Base-by-base conservation (phyloP, 2,888 invertebrate species). In the Aspidiotus rigidus region DNA sequence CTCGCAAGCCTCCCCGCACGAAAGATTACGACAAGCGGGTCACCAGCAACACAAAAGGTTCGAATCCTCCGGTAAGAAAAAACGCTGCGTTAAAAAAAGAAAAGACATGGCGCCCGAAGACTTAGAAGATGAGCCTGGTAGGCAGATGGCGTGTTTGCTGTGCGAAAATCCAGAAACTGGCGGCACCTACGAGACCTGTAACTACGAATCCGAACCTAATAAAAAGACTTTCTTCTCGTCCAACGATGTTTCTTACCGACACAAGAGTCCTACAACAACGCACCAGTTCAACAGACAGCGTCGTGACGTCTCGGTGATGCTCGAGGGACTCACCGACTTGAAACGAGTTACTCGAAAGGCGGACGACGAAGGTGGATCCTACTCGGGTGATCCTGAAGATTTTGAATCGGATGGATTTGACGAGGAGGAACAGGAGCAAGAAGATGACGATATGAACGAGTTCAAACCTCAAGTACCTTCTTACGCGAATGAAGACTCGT, bases 171-270 rank as follows among this genome's bases (percentile, higher is more conserved):
- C 86, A 0, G 85, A 86, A 76, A 86, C 85, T 2, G 88, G 88
- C 59, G 89, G 86, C 41, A 85, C 86, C 71, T 89, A 85, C 72
- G 90, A 91, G 77, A 86, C 86, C 11, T 92, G 91, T 76, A 86
- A 88, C 0, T 92, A 89, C 77, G 85, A 86, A 10, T 85, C 86
- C 1, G 83, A 85, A 72, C 88, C 88, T 0, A 83, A 84, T 74
- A 87, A 87, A 72, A 85, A 88, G 75, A 82, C 78, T 44, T 78
- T 78, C 72, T 64, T 44, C 16, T 40, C 44, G 0, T 70, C 62
- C 2, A 61, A 69, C 9, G 62, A 70, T n/a, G 67, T 60, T 16
- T 62, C 54, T 1, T 62, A 41, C 15, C 54, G 57, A 39, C 39
- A 69, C 56, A 40, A 17, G 13, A 16, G 9, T 9, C 9, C 39